Percentiles rank a stretch among this genome's conserved stretches.
Conservation (phyloP, 2,113 vertebrate species). For the Falcunculus frontatus region DNA sequence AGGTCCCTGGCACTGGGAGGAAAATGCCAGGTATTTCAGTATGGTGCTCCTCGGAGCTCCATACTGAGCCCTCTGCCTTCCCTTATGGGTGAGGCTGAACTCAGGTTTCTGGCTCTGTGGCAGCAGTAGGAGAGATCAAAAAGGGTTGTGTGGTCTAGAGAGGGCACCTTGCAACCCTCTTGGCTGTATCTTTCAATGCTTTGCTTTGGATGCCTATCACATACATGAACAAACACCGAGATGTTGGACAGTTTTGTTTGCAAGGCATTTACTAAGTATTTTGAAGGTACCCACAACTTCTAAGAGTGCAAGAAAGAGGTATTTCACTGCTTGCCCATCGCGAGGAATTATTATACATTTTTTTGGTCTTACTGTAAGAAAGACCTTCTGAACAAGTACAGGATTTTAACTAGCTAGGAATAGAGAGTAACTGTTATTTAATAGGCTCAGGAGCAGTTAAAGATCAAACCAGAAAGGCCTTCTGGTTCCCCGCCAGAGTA, state of each 20-base stretch:
- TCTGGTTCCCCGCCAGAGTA: neutral
- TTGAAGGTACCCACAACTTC: neutral
- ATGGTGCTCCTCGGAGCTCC: neutral
- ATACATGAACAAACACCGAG: neutral
- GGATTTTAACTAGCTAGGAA: constrained; percentile 32
- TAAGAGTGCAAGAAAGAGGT: neutral
- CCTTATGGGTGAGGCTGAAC: neutral
- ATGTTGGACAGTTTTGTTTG: neutral
- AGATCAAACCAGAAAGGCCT: neutral
- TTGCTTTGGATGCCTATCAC: neutral
- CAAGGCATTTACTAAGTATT: neutral
- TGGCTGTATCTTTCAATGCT: neutral
- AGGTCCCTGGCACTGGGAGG: neutral
- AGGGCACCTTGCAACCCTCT: neutral
- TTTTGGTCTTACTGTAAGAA: constrained; percentile 5
- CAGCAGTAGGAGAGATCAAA: neutral
- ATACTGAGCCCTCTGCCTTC: neutral
- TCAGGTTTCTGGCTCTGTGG: neutral
- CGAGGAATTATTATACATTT: neutral
- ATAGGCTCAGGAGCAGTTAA: constrained; percentile 2
- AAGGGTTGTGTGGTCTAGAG: neutral
- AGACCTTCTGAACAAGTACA: neutral
- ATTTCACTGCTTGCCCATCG: neutral
- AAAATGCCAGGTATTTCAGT: neutral
- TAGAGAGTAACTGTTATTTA: constrained; percentile 14